These are phyloP conservation scores for Agraylea sexmaculata DNA, from an alignment of 1,140 invertebrate species.

Conservation along the genomic window DNA sequence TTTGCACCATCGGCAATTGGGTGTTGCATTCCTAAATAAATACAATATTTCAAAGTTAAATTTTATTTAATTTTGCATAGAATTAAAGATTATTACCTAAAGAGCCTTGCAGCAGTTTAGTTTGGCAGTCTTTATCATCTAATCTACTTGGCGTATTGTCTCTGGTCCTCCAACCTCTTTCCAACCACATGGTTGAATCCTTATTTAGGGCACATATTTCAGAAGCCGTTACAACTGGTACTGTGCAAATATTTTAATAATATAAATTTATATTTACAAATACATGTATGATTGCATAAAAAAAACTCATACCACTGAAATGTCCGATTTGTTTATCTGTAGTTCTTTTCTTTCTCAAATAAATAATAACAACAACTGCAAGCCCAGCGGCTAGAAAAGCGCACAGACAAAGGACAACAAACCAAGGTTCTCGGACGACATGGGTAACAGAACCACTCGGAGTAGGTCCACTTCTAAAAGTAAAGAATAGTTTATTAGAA, in stretches of 20 bases:
- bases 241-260: conserved; percentile 11
- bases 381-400: conserved; percentile 49
- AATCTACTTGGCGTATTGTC: conserved; percentile 24
- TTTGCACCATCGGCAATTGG: conserved; percentile 34
- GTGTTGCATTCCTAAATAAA: conserved; percentile 28
- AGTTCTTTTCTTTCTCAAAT: conserved; percentile 34
- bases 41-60: conserved; percentile 20
- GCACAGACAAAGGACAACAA: conserved; percentile 49
- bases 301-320: conserved; percentile 25
- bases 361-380: conserved; percentile 28
- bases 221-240: conserved; percentile 40
- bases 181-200: conserved; percentile 47
- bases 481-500: background rate
- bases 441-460: conserved; percentile 11
- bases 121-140: conserved; percentile 42
- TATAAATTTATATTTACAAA: background rate
- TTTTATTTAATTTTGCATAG: conserved; percentile 5
- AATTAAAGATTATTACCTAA: conserved; percentile 15
- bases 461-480: conserved; percentile 14
- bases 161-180: conserved; percentile 46
- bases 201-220: conserved; percentile 35
- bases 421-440: conserved; percentile 50
- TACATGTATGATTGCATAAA: background rate
- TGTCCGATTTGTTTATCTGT: conserved; percentile 41
- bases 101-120: conserved; percentile 40